These are phyloP conservation scores for Dryas iulia DNA, from an alignment of 1,140 invertebrate genomes.

Conservation along the genomic window DNA sequence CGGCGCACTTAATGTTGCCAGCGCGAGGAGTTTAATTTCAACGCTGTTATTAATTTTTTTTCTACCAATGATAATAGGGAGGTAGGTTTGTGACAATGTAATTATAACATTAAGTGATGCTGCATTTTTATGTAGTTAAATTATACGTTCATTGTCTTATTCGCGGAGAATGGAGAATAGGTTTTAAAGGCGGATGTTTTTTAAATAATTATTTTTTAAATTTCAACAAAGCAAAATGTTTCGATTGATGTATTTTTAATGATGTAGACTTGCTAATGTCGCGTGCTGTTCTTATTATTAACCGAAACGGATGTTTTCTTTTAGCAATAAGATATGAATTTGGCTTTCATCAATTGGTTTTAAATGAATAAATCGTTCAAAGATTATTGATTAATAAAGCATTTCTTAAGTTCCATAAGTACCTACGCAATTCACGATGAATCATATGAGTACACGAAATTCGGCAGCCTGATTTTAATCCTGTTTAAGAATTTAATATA, in stretches of 20 bases:
- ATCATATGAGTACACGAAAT: neutral
- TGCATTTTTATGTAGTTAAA: slow-evolving; percentile 23
- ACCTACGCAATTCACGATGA: neutral
- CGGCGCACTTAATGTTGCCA: slow-evolving; percentile 59
- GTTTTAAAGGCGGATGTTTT: slow-evolving; percentile 5
- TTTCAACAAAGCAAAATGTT: neutral
- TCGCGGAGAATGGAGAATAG: slow-evolving; percentile 8
- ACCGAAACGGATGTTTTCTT: neutral
- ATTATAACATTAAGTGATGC: slow-evolving; percentile 49
- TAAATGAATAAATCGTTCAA: neutral
- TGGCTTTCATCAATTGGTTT: neutral
- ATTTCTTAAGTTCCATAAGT: neutral
- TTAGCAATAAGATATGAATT: neutral
- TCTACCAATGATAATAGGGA: slow-evolving; percentile 54
- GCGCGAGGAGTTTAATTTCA: slow-evolving; percentile 55
- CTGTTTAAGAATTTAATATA: too few species aligned
- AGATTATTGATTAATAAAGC: neutral
- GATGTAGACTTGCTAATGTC: neutral
- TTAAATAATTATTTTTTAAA: slow-evolving; percentile 9
- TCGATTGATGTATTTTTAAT: neutral
- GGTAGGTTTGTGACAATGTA: slow-evolving; percentile 53
- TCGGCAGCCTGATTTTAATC: too few species aligned
- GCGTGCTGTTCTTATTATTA: neutral
- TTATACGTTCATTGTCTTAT: slow-evolving; percentile 22
- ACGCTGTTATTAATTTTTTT: slow-evolving; percentile 57